Evolutionary conservation across 30 jellyfish, hydroid and myxozoan genomes (phyloP).

Genomic region (Morbakka virulenta): DNA sequence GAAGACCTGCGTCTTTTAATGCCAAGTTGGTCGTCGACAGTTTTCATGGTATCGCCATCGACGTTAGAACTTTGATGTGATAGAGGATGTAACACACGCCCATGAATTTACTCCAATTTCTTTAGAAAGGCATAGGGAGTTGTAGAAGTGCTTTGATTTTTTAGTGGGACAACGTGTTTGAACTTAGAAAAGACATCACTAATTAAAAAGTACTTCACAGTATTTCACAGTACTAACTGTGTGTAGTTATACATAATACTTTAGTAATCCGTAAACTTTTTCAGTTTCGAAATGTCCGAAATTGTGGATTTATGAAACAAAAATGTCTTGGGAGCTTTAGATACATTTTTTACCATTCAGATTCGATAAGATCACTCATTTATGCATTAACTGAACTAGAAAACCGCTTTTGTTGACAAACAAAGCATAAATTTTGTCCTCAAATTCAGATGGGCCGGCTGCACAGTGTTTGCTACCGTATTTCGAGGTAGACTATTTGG

Average conservation of each 20-base stretch:
- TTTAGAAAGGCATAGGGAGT: background rate
- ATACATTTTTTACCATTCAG: too few species aligned
- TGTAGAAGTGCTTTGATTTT: background rate
- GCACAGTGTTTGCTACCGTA: too few species aligned
- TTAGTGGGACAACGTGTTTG: background rate
- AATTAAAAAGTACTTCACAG: too few species aligned
- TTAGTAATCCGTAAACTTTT: too few species aligned
- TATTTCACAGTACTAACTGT: too few species aligned
- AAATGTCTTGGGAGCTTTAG: too few species aligned
- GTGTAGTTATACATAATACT: too few species aligned
- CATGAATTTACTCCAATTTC: background rate
- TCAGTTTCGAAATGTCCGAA: too few species aligned
- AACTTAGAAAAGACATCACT: conserved; percentile 5
- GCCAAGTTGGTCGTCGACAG: background rate
- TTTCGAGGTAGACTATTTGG: too few species aligned
- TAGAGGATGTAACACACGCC: background rate
- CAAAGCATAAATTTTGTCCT: conserved; percentile 19
- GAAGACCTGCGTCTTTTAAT: background rate
- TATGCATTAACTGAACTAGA: conserved; percentile 5
- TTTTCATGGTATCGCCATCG: conserved; percentile 2
- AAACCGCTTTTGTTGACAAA: background rate
- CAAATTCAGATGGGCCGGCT: conserved; percentile 22
- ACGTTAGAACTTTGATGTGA: conserved; percentile 12
- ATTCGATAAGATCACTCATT: too few species aligned
- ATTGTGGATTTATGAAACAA: too few species aligned